Evolutionary conservation across 2,797 vertebrate species (phyloP).

Genomic region (Toxotes lorentzi): DNA sequence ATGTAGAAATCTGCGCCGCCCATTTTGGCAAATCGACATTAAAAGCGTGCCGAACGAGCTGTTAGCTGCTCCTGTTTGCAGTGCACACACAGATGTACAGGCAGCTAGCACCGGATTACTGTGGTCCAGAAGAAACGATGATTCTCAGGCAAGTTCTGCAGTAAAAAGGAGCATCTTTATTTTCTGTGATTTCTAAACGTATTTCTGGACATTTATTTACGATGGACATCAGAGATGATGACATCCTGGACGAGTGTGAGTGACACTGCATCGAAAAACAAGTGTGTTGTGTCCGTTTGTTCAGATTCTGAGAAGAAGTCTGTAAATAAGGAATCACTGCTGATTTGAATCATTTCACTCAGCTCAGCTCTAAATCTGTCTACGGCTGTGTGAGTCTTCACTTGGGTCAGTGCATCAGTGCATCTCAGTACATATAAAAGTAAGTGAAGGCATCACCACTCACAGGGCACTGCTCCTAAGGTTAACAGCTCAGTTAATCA

Average conservation of each 20-base stretch:
- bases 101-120: neutral
- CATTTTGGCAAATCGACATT: neutral
- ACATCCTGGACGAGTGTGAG: neutral
- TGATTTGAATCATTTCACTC: too few relatives aligned
- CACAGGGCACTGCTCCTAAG: too few relatives aligned
- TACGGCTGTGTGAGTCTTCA: too few relatives aligned
- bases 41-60: neutral
- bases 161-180: neutral
- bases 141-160: neutral
- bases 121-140: neutral
- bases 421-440: too few relatives aligned
- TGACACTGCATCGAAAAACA: neutral
- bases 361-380: too few relatives aligned
- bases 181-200: neutral
- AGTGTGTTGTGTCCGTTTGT: neutral
- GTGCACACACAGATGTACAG: fast-evolving
- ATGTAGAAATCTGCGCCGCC: neutral
- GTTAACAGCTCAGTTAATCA: neutral
- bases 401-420: too few relatives aligned
- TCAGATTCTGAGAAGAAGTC: too few relatives aligned
- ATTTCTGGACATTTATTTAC: neutral
- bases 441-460: too few relatives aligned
- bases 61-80: neutral
- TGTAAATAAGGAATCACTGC: too few relatives aligned
- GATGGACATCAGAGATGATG: neutral